phyloP scores from a whole-genome alignment of 2,888 invertebrate species.

The Tenthredo distinguenda region DNA sequence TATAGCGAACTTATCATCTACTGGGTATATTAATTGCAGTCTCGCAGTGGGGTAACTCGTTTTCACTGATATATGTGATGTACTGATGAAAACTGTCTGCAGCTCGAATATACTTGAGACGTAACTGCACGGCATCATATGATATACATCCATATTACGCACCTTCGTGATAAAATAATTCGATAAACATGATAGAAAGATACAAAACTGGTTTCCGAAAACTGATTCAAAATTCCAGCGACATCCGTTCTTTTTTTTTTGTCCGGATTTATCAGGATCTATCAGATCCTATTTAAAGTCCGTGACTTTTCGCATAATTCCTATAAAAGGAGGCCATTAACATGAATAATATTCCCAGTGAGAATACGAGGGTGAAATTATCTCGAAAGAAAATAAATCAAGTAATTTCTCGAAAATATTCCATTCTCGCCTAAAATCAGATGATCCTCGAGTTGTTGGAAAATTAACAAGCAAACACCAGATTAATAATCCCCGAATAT shows the following conservation, averaged over 20 bases:
- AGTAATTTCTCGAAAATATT: not conserved
- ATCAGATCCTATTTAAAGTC: not conserved
- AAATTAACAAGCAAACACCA: not conserved
- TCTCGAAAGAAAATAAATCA: not conserved
- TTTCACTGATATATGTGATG: not conserved
- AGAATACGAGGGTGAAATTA: not conserved
- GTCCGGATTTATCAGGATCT: not conserved
- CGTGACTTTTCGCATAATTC: not conserved
- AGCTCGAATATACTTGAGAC: not conserved
- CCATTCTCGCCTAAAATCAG: not conserved
- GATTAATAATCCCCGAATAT: not conserved
- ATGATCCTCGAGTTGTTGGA: not conserved
- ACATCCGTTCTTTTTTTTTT: not conserved
- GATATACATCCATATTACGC: not conserved
- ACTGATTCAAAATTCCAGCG: not conserved
- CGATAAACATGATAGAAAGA: not conserved
- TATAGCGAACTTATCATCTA: not conserved
- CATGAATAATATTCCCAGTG: not conserved
- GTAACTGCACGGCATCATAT: not conserved
- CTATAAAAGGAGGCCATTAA: not conserved
- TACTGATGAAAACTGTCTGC: not conserved
- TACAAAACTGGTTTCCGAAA: not conserved
- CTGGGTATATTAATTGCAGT: slow-evolving; percentile 16
- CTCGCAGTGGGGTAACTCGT: slow-evolving; percentile 36
- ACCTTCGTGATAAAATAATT: not conserved